Percentiles rank a stretch among this genome's conserved stretches.
Evolutionary conservation across 2,113 vertebrate genomes (phyloP).

Genomic region (Hylia prasina): DNA sequence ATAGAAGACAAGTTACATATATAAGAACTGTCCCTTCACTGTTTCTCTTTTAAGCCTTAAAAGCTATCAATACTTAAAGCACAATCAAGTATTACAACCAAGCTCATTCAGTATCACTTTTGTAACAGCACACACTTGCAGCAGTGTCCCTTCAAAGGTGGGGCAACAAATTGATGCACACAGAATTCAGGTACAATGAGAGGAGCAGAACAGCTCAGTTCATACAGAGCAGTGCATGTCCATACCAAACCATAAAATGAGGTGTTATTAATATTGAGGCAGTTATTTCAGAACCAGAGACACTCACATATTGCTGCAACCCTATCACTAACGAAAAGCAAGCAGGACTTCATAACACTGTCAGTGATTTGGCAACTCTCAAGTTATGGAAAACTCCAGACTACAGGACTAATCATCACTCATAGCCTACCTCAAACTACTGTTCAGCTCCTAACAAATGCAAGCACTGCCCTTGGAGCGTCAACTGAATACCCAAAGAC

Average conservation of each 20-base stretch:
- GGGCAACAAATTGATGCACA: neutral
- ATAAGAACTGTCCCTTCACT: neutral
- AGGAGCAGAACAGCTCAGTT: neutral
- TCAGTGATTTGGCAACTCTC: neutral
- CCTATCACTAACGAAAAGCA: neutral
- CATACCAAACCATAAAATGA: neutral
- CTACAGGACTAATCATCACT: neutral
- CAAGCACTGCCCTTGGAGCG: accelerated
- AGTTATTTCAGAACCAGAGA: neutral
- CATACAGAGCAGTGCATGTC: neutral
- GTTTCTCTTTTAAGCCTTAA: neutral
- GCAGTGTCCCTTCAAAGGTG: neutral
- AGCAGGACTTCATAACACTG: neutral
- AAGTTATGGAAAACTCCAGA: neutral
- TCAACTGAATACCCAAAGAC: neutral
- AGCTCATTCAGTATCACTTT: neutral
- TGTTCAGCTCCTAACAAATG: neutral
- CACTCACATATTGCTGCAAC: neutral
- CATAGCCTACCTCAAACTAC: neutral
- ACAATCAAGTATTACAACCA: neutral
- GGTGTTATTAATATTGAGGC: neutral
- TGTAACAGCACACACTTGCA: neutral
- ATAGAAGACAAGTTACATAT: neutral
- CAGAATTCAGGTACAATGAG: neutral
- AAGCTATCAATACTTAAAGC: neutral